phyloP scores from a whole-genome alignment of 1,140 invertebrate species.

The Drosophila sp. region DNA sequence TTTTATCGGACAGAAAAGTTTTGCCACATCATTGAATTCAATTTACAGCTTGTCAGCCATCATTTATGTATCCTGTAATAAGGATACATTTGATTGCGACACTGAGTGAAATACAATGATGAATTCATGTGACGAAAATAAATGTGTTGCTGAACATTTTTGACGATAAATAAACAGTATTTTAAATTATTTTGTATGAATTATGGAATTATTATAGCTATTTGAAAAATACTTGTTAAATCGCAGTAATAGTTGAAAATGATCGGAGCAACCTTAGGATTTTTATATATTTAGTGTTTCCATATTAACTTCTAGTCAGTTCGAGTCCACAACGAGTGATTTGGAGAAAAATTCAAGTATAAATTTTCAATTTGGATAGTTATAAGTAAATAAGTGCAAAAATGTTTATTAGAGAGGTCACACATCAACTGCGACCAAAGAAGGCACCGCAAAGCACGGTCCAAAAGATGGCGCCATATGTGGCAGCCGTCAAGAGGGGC shows the following conservation, averaged over 20 bases:
- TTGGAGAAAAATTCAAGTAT: slow-evolving; percentile 39
- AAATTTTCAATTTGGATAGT: slow-evolving; percentile 23
- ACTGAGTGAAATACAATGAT: not conserved
- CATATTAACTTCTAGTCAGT: slow-evolving; percentile 2
- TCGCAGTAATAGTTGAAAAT: slow-evolving; percentile 5
- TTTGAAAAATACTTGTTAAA: not conserved
- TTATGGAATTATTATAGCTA: too few relatives aligned
- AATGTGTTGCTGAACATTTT: too few relatives aligned
- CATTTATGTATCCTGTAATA: slow-evolving; percentile 8
- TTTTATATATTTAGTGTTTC: not conserved
- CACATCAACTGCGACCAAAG: not conserved
- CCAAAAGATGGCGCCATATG: slow-evolving; percentile 31
- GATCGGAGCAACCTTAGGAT: slow-evolving; percentile 8
- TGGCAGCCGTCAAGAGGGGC: slow-evolving; percentile 58
- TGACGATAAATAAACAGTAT: too few relatives aligned
- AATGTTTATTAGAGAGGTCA: slow-evolving; percentile 62
- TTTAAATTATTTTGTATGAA: too few relatives aligned
- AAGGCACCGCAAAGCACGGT: slow-evolving; percentile 9
- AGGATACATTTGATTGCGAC: not conserved
- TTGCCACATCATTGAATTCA: slow-evolving; percentile 47
- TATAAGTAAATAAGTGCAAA: slow-evolving; percentile 16
- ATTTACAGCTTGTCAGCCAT: slow-evolving; percentile 41
- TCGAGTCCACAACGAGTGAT: slow-evolving; percentile 26
- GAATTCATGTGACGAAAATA: too few relatives aligned
- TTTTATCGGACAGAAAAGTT: slow-evolving; percentile 25